Conservation (phyloP, 2,888 invertebrate genomes). For the Aquatica leii region DNA sequence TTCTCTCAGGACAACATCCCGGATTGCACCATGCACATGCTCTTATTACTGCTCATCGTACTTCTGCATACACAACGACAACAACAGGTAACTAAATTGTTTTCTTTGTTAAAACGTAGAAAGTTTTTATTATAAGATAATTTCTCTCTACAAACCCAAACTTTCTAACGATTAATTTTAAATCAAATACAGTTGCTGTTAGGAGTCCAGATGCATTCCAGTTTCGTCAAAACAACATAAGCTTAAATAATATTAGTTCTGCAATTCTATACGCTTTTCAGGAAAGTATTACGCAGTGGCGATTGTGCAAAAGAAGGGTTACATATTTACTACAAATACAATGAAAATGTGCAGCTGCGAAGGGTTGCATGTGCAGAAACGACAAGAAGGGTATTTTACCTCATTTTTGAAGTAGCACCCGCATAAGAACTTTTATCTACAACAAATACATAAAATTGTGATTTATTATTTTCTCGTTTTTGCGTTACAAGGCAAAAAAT, state of each 20-base stretch:
- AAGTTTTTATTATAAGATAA: too few relatives aligned
- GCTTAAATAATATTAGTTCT: slow-evolving; percentile 17
- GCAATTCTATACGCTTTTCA: slow-evolving; percentile 30
- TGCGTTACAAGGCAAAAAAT: too few relatives aligned
- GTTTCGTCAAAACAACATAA: slow-evolving; percentile 9
- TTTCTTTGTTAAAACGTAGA: too few relatives aligned
- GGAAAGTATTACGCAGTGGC: slow-evolving; percentile 10
- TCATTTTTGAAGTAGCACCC: slow-evolving; percentile 27
- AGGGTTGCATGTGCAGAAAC: slow-evolving; percentile 21
- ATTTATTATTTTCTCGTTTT: too few relatives aligned
- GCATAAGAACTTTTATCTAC: slow-evolving; percentile 16
- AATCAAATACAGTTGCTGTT: not conserved
- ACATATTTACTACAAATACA: slow-evolving; percentile 26
- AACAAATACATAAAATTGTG: not conserved
- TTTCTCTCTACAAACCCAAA: too few relatives aligned
- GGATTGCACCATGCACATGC: slow-evolving; percentile 54
- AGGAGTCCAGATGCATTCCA: slow-evolving; percentile 1
- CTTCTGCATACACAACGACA: slow-evolving; percentile 70
- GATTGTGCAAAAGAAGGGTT: slow-evolving; percentile 30
- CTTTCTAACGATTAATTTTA: too few relatives aligned
- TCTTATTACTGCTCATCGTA: slow-evolving; percentile 64
- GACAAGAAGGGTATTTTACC: slow-evolving; percentile 5
- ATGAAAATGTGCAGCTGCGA: slow-evolving; percentile 29
- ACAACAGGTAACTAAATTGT: slow-evolving; percentile 65
- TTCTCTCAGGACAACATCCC: slow-evolving; percentile 67